phyloP scores from a whole-genome alignment of 2,888 invertebrate genomes.

The Drepanosiphum platanoidis region DNA sequence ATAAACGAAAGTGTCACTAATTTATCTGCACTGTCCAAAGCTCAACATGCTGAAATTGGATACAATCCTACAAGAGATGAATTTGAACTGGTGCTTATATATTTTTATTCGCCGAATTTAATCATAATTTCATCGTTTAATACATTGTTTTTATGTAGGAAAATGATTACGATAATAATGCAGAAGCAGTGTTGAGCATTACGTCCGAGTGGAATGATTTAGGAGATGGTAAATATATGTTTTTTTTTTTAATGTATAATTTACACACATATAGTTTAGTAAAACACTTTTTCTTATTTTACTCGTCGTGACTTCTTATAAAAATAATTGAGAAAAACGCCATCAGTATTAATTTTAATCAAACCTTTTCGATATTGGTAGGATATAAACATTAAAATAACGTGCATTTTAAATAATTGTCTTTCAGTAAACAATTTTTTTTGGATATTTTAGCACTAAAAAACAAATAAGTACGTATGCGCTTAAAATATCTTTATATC shows the following conservation, averaged over 20 bases:
- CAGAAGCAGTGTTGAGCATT: slow-evolving; percentile 71
- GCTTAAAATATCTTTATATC: no score
- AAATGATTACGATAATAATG: slow-evolving; percentile 80
- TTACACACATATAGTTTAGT: background rate
- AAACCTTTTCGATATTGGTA: no score
- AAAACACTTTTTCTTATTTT: no score
- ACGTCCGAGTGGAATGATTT: slow-evolving; percentile 56
- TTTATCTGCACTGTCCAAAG: slow-evolving; percentile 76
- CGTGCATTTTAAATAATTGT: no score
- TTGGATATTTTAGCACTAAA: no score
- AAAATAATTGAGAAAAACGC: no score
- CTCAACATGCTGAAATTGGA: slow-evolving; percentile 89
- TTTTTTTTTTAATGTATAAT: background rate
- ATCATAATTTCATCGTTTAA: slow-evolving; percentile 15
- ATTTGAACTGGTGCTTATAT: slow-evolving; percentile 81
- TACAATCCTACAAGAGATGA: slow-evolving; percentile 97
- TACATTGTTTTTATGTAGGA: slow-evolving; percentile 72
- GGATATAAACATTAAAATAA: no score
- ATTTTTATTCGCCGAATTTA: slow-evolving; percentile 36
- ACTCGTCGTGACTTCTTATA: no score
- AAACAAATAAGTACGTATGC: no score
- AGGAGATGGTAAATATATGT: slow-evolving; percentile 46
- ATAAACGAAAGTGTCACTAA: slow-evolving; percentile 48
- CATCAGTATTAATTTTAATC: no score
- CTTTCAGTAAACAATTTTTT: no score